These are phyloP conservation scores for Eulemur coronatus DNA, from an alignment of 2,797 vertebrate species.

Conservation along the genomic window DNA sequence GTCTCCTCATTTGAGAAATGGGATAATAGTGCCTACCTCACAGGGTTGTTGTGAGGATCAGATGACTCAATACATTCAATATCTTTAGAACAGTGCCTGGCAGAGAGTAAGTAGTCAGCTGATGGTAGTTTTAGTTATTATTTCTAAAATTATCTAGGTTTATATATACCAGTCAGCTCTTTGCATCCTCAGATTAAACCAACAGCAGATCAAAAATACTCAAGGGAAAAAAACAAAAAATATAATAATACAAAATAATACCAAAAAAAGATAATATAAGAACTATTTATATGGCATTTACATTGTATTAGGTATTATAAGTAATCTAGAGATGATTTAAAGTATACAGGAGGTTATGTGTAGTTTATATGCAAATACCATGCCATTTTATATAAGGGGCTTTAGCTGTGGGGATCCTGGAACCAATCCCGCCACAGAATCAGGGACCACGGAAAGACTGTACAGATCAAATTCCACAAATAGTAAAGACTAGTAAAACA, in stretches of 20 bases:
- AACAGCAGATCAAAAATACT: not conserved
- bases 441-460: not conserved
- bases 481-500: not conserved
- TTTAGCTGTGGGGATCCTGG: not conserved
- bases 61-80: not conserved
- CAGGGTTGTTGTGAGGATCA: not conserved
- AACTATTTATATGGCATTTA: not conserved
- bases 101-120: not conserved
- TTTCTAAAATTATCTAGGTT: conserved; percentile 33
- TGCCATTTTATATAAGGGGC: not conserved
- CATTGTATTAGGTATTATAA: not conserved
- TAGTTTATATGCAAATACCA: not conserved
- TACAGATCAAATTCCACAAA: conserved; percentile 19
- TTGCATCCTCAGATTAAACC: not conserved
- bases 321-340: not conserved
- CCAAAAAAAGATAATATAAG: not conserved
- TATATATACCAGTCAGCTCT: not conserved
- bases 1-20: conserved; percentile 17
- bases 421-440: not conserved
- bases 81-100: not conserved
- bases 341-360: not conserved
- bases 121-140: not conserved
- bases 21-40: not conserved
- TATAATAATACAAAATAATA: not conserved
- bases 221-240: not conserved